phyloP scores from a whole-genome alignment of 2,888 invertebrate species.

The Saturnia japonica region DNA sequence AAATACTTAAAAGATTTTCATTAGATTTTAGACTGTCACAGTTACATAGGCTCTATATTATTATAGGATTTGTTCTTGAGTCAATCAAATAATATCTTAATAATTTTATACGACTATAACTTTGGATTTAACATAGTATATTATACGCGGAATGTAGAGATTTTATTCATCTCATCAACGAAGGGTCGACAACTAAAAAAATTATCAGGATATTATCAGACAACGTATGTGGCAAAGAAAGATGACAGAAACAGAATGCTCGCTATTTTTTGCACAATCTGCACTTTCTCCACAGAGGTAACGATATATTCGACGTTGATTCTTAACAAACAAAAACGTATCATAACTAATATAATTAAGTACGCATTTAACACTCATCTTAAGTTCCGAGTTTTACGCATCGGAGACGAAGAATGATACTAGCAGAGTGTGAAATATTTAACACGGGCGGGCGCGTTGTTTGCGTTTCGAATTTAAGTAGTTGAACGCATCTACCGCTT shows the following conservation, averaged over 20 bases:
- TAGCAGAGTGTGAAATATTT: constrained; percentile 45
- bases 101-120: too few relatives aligned
- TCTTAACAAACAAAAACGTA: not conserved
- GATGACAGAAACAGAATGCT: constrained; percentile 1
- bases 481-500: constrained; percentile 41
- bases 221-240: not conserved
- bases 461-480: constrained; percentile 54
- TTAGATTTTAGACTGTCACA: not conserved
- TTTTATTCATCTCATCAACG: not conserved
- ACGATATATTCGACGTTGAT: not conserved
- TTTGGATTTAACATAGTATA: not conserved
- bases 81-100: not conserved
- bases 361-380: constrained; percentile 18
- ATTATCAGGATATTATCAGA: not conserved
- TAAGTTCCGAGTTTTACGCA: constrained; percentile 16
- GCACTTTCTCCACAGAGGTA: constrained; percentile 3
- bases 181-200: not conserved
- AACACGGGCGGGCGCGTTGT: constrained; percentile 48
- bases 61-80: not conserved
- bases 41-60: not conserved
- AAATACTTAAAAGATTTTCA: too few relatives aligned
- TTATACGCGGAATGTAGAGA: not conserved
- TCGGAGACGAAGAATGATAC: constrained; percentile 35
- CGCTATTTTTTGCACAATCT: constrained; percentile 8
- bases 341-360: constrained; percentile 8